These are phyloP conservation scores for Chesias legatella DNA, from an alignment of 2,888 invertebrate species.

Conservation along the genomic window DNA sequence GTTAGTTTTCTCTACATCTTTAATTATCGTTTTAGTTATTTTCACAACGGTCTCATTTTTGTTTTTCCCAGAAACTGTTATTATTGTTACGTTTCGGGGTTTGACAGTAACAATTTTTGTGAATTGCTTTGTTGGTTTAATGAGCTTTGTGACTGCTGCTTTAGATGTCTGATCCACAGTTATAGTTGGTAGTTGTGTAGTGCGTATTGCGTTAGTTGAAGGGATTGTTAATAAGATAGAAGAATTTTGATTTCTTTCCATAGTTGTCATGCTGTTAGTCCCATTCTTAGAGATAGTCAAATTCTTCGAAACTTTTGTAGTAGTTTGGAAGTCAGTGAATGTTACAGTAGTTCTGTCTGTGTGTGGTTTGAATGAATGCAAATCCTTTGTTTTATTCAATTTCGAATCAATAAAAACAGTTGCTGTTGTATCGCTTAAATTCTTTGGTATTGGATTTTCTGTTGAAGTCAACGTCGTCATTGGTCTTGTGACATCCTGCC, in stretches of 20 bases:
- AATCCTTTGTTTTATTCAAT: conserved; percentile 17
- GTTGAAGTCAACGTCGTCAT: conserved; percentile 43
- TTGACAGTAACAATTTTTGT: conserved; percentile 28
- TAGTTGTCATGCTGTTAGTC: conserved; percentile 72
- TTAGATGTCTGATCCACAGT: conserved; percentile 13
- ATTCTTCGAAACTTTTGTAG: conserved; percentile 28
- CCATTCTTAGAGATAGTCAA: conserved; percentile 40
- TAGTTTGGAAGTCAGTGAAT: conserved; percentile 24
- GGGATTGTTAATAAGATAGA: conserved; percentile 53
- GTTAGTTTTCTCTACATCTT: conserved; percentile 35
- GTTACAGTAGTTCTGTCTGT: conserved; percentile 27
- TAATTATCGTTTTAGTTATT: conserved; percentile 19
- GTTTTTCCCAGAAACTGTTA: conserved; percentile 25
- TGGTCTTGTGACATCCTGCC: conserved; percentile 48
- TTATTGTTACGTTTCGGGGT: conserved; percentile 23
- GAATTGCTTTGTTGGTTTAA: conserved; percentile 32
- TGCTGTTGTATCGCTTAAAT: conserved; percentile 19
- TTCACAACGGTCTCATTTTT: conserved; percentile 18
- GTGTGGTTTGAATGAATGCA: conserved; percentile 32
- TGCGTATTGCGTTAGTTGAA: conserved; percentile 41
- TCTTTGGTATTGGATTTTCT: conserved; percentile 35
- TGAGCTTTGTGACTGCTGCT: conserved; percentile 15
- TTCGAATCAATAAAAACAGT: conserved; percentile 12
- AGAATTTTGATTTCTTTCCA: conserved; percentile 48
- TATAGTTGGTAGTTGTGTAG: conserved; percentile 28